Conservation (phyloP, 2,888 invertebrate genomes). For the Conchocele bisecta region DNA sequence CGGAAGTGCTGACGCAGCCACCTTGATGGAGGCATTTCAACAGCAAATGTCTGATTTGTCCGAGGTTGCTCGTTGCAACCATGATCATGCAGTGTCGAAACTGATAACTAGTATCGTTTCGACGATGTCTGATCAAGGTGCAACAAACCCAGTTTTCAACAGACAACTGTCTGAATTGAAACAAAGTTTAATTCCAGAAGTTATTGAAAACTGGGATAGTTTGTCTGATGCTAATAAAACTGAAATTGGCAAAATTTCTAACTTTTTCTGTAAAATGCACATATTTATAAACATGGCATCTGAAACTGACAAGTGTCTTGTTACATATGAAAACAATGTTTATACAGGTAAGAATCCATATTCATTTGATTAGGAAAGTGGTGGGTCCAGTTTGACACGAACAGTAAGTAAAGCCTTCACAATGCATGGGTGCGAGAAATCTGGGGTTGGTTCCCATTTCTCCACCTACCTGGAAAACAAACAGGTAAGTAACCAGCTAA, state of each 20-base stretch:
- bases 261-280: slow-evolving; percentile 46
- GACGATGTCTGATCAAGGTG: slow-evolving; percentile 44
- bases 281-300: slow-evolving; percentile 41
- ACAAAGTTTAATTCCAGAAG: slow-evolving; percentile 22
- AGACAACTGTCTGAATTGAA: slow-evolving; percentile 7
- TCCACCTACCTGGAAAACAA: slow-evolving; percentile 10
- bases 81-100: no score
- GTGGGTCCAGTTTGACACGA: not conserved
- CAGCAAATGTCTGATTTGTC: no score
- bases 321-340: slow-evolving; percentile 20
- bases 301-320: slow-evolving; percentile 34
- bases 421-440: slow-evolving; percentile 20
- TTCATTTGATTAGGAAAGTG: slow-evolving; percentile 22
- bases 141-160: slow-evolving; percentile 32
- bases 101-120: no score
- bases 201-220: slow-evolving; percentile 19
- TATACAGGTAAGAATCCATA: slow-evolving; percentile 20
- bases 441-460: slow-evolving; percentile 21
- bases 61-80: no score
- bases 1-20: no score
- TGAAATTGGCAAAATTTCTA: slow-evolving; percentile 13
- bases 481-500: slow-evolving; percentile 8
- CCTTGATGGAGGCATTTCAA: no score
- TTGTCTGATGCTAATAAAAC: not conserved
- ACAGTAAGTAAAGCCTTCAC: slow-evolving; percentile 23